Evolutionary conservation across 1,140 invertebrate species (phyloP).

Genomic region (Whitmania pigra): DNA sequence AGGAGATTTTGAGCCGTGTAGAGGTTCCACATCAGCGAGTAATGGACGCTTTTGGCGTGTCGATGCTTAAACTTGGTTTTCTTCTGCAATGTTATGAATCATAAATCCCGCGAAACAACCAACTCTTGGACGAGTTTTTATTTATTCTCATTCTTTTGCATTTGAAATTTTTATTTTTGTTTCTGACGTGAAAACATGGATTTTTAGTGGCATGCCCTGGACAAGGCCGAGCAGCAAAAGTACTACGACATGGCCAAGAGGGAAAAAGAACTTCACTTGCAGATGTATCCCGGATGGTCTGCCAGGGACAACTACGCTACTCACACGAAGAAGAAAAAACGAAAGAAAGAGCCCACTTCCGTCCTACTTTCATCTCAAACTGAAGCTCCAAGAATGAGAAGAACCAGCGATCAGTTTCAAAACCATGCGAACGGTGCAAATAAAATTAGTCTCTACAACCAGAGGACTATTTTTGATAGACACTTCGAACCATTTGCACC

Average conservation of each 20-base stretch:
- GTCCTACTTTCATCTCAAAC: too few relatives aligned
- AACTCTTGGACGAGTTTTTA: not conserved
- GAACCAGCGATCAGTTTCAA: too few relatives aligned
- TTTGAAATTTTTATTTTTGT: slow-evolving; percentile 5
- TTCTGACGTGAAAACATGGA: too few relatives aligned
- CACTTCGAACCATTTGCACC: too few relatives aligned
- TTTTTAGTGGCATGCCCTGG: slow-evolving; percentile 90
- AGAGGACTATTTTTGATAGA: too few relatives aligned
- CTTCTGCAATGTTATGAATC: too few relatives aligned
- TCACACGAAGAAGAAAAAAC: slow-evolving; percentile 84
- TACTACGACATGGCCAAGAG: slow-evolving; percentile 99
- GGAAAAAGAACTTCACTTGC: slow-evolving; percentile 93
- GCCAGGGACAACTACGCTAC: slow-evolving; percentile 97
- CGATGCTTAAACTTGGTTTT: too few relatives aligned
- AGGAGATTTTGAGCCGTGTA: not conserved
- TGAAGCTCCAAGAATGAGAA: too few relatives aligned
- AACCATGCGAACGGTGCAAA: too few relatives aligned
- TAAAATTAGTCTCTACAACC: too few relatives aligned
- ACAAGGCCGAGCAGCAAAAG: slow-evolving; percentile 94
- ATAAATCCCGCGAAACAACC: not conserved
- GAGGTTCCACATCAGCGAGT: slow-evolving; percentile 14
- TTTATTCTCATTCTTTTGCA: not conserved
- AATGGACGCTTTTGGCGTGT: slow-evolving; percentile 6
- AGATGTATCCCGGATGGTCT: slow-evolving; percentile 96
- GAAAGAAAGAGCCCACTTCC: slow-evolving; percentile 9